Base-by-base conservation (phyloP, 2,797 vertebrate species). In the Enteromius afrohamiltoni region DNA sequence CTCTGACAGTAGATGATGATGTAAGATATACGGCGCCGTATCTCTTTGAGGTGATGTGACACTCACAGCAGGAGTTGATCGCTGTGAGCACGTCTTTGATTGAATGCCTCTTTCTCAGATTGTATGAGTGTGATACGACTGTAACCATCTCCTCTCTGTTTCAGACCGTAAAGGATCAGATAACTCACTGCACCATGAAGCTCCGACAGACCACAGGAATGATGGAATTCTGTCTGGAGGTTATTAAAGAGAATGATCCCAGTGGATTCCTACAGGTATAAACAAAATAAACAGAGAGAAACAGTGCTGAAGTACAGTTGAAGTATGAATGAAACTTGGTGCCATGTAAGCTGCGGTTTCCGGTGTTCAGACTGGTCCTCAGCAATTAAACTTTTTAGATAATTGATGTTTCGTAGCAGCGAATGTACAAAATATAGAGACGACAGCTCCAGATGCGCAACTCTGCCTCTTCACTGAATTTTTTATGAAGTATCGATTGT, bases 151-250 rank as follows among this genome's bases (percentile, higher is more conserved):
- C 31, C 26, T 75, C 3, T 75, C 42, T 67, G 51, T 77, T 89
- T 29, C 88, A 99, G 98, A 96, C 98, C 92, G 98, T 98, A 49
- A 96, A 98, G 83, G 98, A 99, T 92, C 98, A 99, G 95, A 99
- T 99, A 93, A 99, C 97, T 82, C 98, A 99, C 93, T 99, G 98
- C 91, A 99, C 97, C 0, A 91, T 99, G 94, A 99, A 97, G 92
- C 95, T 99, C 3, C 96, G 97, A 17, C 98, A 99, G 94, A 98
- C 98, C 81, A 99, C 98, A 0, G 98, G 98, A n/a, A 96, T 99
- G 90, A 98, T 99, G 97, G 98, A 99, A 90, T 99, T 94, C 91
- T 99, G 98, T 79, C 93, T 99, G 86, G 98, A 99, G 89, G 97
- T 97, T 85, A 97, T 99, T 83, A 99, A 98, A 86, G 98, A 99